Percentiles rank a stretch among this genome's conserved stretches.
phyloP scores from a whole-genome alignment of 1,140 invertebrate species.

The Ips typographus region DNA sequence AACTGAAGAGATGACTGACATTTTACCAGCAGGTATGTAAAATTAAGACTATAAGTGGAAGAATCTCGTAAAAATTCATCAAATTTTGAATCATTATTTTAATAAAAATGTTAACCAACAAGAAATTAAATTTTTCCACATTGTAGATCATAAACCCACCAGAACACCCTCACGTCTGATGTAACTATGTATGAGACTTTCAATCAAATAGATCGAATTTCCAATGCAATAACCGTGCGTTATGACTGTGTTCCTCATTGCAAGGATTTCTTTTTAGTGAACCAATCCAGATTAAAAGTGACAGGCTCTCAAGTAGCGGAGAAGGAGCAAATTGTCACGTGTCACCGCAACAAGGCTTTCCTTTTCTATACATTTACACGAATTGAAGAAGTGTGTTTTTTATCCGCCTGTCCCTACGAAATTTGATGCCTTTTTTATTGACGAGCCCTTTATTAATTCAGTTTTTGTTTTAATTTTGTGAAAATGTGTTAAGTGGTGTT shows the following conservation, averaged over 20 bases:
- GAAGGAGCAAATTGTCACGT: constrained; percentile 44
- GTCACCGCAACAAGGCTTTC: constrained; percentile 34
- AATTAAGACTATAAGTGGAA: too few species aligned
- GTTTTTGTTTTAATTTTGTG: neutral
- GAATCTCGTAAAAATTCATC: too few species aligned
- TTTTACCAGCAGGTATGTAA: neutral
- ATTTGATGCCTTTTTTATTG: neutral
- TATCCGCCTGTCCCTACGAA: neutral
- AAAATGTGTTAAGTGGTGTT: too few species aligned
- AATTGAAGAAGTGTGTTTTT: constrained; percentile 47
- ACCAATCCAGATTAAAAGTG: constrained; percentile 44
- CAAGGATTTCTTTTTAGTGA: neutral
- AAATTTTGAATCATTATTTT: too few species aligned
- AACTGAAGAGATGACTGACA: neutral
- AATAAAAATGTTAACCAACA: too few species aligned
- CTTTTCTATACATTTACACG: constrained; percentile 42
- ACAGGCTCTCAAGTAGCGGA: constrained; percentile 40
- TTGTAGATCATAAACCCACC: too few species aligned
- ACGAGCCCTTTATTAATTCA: constrained; percentile 1
- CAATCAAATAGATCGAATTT: too few species aligned
- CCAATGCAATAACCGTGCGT: too few species aligned
- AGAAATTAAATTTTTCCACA: neutral
- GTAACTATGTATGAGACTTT: too few species aligned
- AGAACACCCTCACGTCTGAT: too few species aligned
- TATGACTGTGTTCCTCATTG: too few species aligned